Evolutionary conservation across 2,797 vertebrate species (phyloP).

Genomic region (Paramormyrops hopkinsi): DNA sequence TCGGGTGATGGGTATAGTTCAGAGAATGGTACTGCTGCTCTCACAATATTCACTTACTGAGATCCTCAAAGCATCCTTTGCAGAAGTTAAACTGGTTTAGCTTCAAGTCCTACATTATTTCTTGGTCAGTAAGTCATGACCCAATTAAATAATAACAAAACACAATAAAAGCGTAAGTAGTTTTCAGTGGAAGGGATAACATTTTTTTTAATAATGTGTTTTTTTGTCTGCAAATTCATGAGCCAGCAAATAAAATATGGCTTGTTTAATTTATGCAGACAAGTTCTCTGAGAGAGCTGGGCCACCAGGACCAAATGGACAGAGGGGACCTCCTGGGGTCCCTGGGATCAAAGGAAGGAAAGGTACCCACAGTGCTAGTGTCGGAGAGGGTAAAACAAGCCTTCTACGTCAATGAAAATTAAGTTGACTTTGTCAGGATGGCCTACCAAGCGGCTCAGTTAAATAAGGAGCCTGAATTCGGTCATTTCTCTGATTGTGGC

Average conservation of each 20-base stretch:
- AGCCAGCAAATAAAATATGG: not conserved
- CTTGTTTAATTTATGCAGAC: not conserved
- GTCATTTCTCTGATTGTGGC: not conserved
- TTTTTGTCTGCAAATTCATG: not conserved
- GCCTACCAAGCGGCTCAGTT: not conserved
- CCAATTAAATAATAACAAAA: not conserved
- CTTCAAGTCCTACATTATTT: not conserved
- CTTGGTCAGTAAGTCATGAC: not conserved
- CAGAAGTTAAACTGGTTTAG: not conserved
- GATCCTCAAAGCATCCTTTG: not conserved
- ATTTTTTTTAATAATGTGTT: not conserved
- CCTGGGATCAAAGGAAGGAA: constrained; percentile 15
- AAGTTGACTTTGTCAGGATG: not conserved
- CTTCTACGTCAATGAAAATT: not conserved
- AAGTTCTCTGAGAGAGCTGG: not conserved
- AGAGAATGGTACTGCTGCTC: not conserved
- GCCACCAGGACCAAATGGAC: constrained; percentile 17
- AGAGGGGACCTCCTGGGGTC: constrained; percentile 18
- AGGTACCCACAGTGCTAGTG: constrained; percentile 14
- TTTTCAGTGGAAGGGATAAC: not conserved
- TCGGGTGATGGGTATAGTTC: not conserved
- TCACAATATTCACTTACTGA: not conserved
- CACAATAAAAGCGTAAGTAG: not conserved
- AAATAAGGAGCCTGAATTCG: not conserved
- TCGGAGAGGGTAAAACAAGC: not conserved